phyloP scores from a whole-genome alignment of 2,888 invertebrate genomes.

The Phoronis australis region DNA sequence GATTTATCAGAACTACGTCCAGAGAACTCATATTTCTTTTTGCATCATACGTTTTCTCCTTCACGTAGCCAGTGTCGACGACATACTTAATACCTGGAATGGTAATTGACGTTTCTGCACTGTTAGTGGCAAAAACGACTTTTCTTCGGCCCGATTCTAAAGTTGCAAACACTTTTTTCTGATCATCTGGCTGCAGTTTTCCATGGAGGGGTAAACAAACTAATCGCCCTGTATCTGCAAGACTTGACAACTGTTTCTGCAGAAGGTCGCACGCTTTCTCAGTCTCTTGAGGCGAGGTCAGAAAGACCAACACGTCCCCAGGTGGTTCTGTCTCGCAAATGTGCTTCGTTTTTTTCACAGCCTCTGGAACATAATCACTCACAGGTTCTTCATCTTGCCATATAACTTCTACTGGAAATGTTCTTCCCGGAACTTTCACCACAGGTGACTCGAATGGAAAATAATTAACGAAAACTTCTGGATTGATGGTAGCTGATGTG shows the following conservation, averaged over 20 bases:
- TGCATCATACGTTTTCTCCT: constrained; percentile 47
- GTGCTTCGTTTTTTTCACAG: constrained; percentile 33
- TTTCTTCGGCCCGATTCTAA: constrained; percentile 31
- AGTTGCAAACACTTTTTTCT: constrained; percentile 37
- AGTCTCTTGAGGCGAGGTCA: constrained; percentile 43
- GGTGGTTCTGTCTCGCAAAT: constrained; percentile 28
- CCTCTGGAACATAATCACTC: constrained; percentile 19
- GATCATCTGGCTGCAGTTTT: constrained; percentile 40
- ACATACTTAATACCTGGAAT: constrained; percentile 52
- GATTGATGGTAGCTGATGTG: constrained; percentile 52
- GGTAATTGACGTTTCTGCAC: constrained; percentile 53
- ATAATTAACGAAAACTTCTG: constrained; percentile 39
- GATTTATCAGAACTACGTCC: constrained; percentile 30
- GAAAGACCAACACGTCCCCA: constrained; percentile 53
- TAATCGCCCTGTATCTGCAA: constrained; percentile 5
- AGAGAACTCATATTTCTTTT: constrained; percentile 36
- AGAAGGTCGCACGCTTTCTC: constrained; percentile 33
- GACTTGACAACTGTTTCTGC: constrained; percentile 6
- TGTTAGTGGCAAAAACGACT: constrained; percentile 52
- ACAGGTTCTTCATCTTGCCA: constrained; percentile 20
- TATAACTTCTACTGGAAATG: constrained; percentile 45
- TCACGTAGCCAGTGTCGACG: constrained; percentile 50
- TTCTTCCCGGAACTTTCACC: constrained; percentile 41
- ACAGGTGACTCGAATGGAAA: constrained; percentile 38
- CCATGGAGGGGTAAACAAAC: constrained; percentile 34